Conservation (phyloP, 2,888 invertebrate genomes). For the Rugalucina vietnamica region DNA sequence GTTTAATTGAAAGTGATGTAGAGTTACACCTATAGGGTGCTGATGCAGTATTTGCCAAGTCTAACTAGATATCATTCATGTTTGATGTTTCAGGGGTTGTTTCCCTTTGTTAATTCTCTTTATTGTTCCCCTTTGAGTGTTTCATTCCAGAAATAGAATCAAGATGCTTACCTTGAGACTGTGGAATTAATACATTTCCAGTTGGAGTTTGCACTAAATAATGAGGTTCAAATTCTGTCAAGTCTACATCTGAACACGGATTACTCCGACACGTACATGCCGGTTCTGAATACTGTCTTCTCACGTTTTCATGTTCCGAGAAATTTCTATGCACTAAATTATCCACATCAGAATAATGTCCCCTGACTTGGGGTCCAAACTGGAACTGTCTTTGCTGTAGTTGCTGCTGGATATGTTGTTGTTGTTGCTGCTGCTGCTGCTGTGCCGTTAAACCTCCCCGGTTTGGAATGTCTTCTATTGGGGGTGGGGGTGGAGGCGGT, state of each 20-base stretch:
- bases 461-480: constrained; percentile 81
- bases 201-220: constrained; percentile 79
- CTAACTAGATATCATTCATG: too few species aligned
- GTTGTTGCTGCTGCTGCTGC: constrained; percentile 38
- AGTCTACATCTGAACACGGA: constrained; percentile 76
- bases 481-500: constrained; percentile 79
- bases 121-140: too few species aligned
- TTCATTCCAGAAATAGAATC: too few species aligned
- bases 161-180: constrained; percentile 62
- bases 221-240: constrained; percentile 78
- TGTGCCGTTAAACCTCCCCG: constrained; percentile 56
- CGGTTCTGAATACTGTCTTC: constrained; percentile 60
- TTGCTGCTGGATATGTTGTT: constrained; percentile 51
- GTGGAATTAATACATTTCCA: constrained; percentile 77
- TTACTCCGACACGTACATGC: constrained; percentile 57
- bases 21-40: too few species aligned
- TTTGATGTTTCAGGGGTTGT: too few species aligned
- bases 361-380: constrained; percentile 77
- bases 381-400: constrained; percentile 74
- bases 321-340: constrained; percentile 66
- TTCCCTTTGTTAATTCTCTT: too few species aligned
- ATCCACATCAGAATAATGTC: constrained; percentile 78
- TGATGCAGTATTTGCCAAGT: too few species aligned
- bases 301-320: constrained; percentile 58
- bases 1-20: too few species aligned